A percentile compares a stretch with the other conserved stretches of the same genome.
Conservation (phyloP, 1,140 invertebrate species). For the Trichoplusia ni region DNA sequence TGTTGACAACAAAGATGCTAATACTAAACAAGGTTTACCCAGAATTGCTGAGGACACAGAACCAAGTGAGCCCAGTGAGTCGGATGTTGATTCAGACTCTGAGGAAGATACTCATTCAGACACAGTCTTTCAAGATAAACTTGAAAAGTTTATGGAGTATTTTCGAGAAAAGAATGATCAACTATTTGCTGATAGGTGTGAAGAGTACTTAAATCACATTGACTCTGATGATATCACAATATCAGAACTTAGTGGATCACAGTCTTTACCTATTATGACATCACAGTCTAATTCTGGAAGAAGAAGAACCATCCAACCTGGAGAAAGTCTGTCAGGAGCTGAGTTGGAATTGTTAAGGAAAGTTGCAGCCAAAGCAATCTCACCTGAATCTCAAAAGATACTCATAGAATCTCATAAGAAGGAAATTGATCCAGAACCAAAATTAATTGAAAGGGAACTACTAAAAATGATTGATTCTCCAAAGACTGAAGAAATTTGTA, state of each 20-base stretch:
- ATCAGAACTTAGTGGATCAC: conserved; percentile 76
- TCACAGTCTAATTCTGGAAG: conserved; percentile 77
- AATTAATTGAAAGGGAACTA: conserved; percentile 78
- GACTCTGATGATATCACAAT: conserved; percentile 79
- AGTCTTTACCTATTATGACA: conserved; percentile 73
- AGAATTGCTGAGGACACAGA: conserved; percentile 81
- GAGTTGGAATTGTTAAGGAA: conserved; percentile 82
- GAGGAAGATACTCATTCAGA: conserved; percentile 84
- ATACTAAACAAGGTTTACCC: conserved; percentile 74
- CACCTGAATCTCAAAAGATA: conserved; percentile 80
- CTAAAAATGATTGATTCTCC: conserved; percentile 80
- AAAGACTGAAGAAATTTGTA: conserved; percentile 76
- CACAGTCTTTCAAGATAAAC: conserved; percentile 84
- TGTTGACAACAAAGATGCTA: conserved; percentile 82
- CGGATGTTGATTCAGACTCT: conserved; percentile 85
- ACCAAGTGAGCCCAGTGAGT: conserved; percentile 81
- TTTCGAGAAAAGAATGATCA: conserved; percentile 87
- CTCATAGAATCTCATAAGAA: conserved; percentile 80
- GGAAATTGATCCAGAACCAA: conserved; percentile 78
- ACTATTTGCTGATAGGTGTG: conserved; percentile 82
- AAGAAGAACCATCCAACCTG: conserved; percentile 82
- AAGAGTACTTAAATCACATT: conserved; percentile 81
- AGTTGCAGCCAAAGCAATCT: conserved; percentile 80
- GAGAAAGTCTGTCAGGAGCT: conserved; percentile 81
- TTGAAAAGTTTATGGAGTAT: conserved; percentile 87